phyloP scores from a whole-genome alignment of 2,888 invertebrate genomes.

The Hoplodrina blanda region DNA sequence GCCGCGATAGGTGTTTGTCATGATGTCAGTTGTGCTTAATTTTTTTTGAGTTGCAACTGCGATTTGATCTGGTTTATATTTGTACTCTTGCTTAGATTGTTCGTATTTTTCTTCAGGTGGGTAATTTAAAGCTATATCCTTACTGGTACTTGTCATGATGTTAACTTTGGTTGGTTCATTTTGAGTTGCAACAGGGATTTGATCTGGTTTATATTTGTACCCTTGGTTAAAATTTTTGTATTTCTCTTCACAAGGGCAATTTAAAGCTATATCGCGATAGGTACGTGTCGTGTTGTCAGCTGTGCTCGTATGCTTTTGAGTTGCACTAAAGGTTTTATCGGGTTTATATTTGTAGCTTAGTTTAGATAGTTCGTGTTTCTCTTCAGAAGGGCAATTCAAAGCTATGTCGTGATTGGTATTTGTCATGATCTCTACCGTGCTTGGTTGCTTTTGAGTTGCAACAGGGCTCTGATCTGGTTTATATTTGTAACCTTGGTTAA shows the following conservation, averaged over 20 bases:
- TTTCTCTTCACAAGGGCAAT: background rate
- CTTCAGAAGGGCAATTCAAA: constrained; percentile 1
- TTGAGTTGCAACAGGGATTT: background rate
- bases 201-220: too few species aligned
- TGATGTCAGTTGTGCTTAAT: background rate
- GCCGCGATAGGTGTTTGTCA: background rate
- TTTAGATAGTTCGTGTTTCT: background rate
- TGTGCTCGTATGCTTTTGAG: background rate
- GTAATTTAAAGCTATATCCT: constrained; percentile 5
- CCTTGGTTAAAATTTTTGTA: background rate
- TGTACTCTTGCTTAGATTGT: background rate
- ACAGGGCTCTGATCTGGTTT: background rate
- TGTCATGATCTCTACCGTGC: background rate
- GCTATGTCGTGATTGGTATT: background rate
- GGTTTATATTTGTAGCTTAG: background rate
- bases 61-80: background rate
- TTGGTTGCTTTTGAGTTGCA: background rate
- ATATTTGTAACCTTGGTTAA: background rate
- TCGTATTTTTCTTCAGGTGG: background rate
- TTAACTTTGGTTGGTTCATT: background rate
- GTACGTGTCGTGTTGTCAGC: background rate
- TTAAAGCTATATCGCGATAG: background rate
- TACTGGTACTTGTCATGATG: background rate
- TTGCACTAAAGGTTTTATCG: background rate
- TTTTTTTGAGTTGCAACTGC: background rate